A percentile compares a stretch with the other conserved stretches of the same genome.
phyloP scores from a whole-genome alignment of 2,888 invertebrate species.

The Acanthopleura granulata region DNA sequence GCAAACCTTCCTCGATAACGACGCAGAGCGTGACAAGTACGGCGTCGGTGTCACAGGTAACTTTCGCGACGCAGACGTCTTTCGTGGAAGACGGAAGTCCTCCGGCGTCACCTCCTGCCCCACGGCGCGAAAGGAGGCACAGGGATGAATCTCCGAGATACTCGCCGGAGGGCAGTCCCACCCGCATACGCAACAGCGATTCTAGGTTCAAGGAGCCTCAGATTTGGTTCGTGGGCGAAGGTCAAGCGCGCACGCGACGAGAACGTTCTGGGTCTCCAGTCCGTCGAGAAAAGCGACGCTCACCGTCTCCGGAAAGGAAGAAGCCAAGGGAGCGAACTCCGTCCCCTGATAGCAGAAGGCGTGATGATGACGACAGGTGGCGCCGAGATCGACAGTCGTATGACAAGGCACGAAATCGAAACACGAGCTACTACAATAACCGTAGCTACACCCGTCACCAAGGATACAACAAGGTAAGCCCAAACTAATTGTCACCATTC shows the following conservation, averaged over 20 bases:
- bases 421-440: neutral
- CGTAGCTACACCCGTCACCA: neutral
- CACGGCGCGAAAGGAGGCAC: neutral
- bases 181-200: neutral
- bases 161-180: constrained; percentile 12
- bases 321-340: neutral
- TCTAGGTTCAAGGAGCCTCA: neutral
- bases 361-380: constrained; percentile 5
- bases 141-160: neutral
- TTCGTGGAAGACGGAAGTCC: neutral
- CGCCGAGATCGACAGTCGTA: neutral
- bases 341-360: neutral
- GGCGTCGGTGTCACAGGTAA: constrained; percentile 12
- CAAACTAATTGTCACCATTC: too few species aligned
- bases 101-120: neutral
- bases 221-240: neutral
- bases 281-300: neutral
- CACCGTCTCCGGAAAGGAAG: neutral
- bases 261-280: neutral
- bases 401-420: neutral
- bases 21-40: neutral
- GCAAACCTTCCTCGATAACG: neutral
- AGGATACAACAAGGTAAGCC: neutral
- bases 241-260: neutral
- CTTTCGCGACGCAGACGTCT: constrained; percentile 9